A percentile compares a stretch with the other conserved stretches of the same genome.
phyloP scores from a whole-genome alignment of 2,797 vertebrate species.

The Sebastes dallii region DNA sequence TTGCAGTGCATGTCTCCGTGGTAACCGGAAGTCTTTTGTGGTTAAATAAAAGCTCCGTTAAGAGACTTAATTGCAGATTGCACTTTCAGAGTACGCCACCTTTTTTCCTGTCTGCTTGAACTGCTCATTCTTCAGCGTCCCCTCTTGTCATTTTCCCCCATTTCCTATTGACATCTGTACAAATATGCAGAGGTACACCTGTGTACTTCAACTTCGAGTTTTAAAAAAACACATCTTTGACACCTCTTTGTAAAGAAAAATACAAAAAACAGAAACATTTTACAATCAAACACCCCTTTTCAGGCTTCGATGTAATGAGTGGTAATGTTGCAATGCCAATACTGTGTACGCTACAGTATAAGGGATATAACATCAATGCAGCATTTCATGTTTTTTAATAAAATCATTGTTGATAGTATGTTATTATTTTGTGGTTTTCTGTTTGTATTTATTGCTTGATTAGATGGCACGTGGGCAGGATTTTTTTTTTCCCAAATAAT shows the following conservation, averaged over 20 bases:
- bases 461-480: conserved; percentile 81
- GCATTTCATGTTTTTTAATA: conserved; percentile 69
- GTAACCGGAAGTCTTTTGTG: conserved; percentile 33
- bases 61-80: conserved; percentile 27
- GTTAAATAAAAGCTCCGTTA: conserved; percentile 45
- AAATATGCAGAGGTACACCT: conserved; percentile 68
- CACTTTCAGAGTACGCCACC: conserved; percentile 70
- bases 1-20: conserved; percentile 28
- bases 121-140: conserved; percentile 45
- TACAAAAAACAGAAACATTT: conserved; percentile 60
- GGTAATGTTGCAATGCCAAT: conserved; percentile 61
- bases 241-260: conserved; percentile 58
- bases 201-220: conserved; percentile 66
- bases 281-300: conserved; percentile 72
- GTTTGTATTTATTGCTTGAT: conserved; percentile 84
- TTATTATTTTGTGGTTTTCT: conserved; percentile 50
- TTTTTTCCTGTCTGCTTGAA: conserved; percentile 68
- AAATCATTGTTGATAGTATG: conserved; percentile 51
- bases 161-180: conserved; percentile 64
- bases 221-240: conserved; percentile 53
- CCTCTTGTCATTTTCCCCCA: conserved; percentile 38
- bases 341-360: conserved; percentile 54
- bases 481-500: conserved; percentile 56
- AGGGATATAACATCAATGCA: conserved; percentile 77
- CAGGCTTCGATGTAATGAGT: conserved; percentile 60